Evolutionary conservation across 2,888 invertebrate species (phyloP), one percentile per base, ranked within the genome.

Genomic region (Linnaemya tessellans): DNA sequence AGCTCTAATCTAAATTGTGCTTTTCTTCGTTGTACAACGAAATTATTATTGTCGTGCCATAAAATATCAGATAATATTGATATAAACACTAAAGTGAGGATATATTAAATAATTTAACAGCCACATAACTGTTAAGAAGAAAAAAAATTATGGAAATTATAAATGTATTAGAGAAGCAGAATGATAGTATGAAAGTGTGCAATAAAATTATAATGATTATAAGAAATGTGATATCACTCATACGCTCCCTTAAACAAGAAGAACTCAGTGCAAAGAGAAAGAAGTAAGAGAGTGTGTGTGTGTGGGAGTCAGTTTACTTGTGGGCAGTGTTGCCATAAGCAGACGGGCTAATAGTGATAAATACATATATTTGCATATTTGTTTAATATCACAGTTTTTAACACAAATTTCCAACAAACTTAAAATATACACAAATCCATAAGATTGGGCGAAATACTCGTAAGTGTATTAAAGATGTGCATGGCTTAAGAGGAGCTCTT

Each of bases 181-280:
- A 58, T 65, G 38, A 73, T 51, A 73, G 60, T 73, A 49, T 30
- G 43, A 74, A 49, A 67, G 58, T 73, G 80, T 80, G 71, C 54
- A 80, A 75, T 67, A 71, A 77, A 65, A 84, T 38, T 35, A 22
- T 41, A 9, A 81, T 70, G 30, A 71, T 65, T 43, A 67, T 20
- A 56, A 51, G 68, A 41, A 62, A 73, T 67, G 62, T 62, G 54
- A 84, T 84, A 84, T 84, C 81, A 81, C 84, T 84, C 81, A 84
- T 84, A 84, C 84, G 84, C 81, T 81, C 77, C 84, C 65, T 62
- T 56, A 49, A 56, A 68, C 58, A 20, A 60, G 65, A 67, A 67
- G 8, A 67, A 58, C 81, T 81, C 60, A 68, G 38, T 30, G 5
- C 22, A 54, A 80, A 60, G 51, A 74, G 60, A 67, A 35, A 49